Evolutionary conservation across 2,888 invertebrate species (phyloP).

Genomic region (Tipula confusa): DNA sequence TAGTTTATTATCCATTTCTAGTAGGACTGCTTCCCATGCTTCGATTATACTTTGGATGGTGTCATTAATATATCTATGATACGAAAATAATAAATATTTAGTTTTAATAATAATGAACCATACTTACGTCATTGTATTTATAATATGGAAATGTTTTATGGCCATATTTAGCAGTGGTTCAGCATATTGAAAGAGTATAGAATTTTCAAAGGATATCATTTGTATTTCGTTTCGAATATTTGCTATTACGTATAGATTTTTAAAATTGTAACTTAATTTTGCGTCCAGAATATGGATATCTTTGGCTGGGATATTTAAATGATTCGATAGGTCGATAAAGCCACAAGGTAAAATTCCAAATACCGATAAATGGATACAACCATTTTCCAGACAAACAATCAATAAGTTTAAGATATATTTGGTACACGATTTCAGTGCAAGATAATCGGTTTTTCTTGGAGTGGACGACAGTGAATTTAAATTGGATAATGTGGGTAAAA

Average conservation of each 20-base stretch:
- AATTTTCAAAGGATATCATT: conserved; percentile 49
- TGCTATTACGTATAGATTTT: conserved; percentile 61
- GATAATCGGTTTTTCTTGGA: conserved; percentile 53
- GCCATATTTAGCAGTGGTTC: conserved; percentile 55
- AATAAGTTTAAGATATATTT: conserved; percentile 69
- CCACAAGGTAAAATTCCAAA: conserved; percentile 83
- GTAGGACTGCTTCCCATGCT: conserved; percentile 89
- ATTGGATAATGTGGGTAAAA: conserved; percentile 56
- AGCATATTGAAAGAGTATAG: conserved; percentile 44
- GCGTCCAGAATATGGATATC: conserved; percentile 61
- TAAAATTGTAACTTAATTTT: conserved; percentile 66
- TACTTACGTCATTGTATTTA: conserved; percentile 58
- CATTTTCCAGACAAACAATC: conserved; percentile 72
- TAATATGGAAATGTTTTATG: conserved; percentile 67
- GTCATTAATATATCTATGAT: conserved; percentile 57
- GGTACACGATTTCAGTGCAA: conserved; percentile 51
- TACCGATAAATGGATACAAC: conserved; percentile 68
- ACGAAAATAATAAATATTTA: too few species aligned
- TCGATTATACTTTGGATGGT: conserved; percentile 79
- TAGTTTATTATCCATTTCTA: conserved; percentile 92
- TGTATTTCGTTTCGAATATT: conserved; percentile 62
- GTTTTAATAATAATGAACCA: too few species aligned
- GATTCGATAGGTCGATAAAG: conserved; percentile 57
- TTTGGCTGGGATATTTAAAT: conserved; percentile 55
- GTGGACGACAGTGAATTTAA: conserved; percentile 54